phyloP scores from a whole-genome alignment of 1,140 invertebrate species.

The Tetramorium alpestre region DNA sequence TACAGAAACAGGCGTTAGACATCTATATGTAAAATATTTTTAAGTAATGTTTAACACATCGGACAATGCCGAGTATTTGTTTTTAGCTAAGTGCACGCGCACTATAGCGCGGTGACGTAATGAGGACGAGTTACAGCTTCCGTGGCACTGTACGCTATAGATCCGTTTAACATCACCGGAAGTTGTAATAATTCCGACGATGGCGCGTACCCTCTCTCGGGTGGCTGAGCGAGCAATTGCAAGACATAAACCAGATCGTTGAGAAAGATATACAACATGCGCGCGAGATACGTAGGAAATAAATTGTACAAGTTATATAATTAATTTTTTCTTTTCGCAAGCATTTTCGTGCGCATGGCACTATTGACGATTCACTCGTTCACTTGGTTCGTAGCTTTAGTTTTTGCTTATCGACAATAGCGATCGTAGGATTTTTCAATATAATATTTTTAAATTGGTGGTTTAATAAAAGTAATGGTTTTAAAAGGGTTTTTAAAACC shows the following conservation, averaged over 20 bases:
- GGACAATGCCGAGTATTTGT: not conserved
- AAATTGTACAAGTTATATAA: not conserved
- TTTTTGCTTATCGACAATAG: not conserved
- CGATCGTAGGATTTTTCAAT: conserved; percentile 17
- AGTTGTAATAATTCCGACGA: conserved; percentile 78
- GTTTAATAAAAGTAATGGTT: too few relatives aligned
- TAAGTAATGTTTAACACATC: not conserved
- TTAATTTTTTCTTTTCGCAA: conserved; percentile 5
- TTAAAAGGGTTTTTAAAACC: too few relatives aligned
- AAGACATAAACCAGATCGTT: conserved; percentile 67
- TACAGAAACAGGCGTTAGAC: too few relatives aligned
- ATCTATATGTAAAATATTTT: not conserved
- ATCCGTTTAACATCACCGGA: conserved; percentile 78
- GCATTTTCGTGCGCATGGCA: not conserved
- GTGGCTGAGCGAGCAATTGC: conserved; percentile 63
- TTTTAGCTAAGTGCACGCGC: not conserved
- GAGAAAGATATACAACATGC: conserved; percentile 40
- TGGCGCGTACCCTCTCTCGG: conserved; percentile 69
- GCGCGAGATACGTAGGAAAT: not conserved
- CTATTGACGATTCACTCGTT: not conserved
- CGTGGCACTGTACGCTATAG: conserved; percentile 71
- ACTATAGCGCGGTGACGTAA: conserved; percentile 61
- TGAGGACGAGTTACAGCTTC: conserved; percentile 71
- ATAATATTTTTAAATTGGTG: not conserved
- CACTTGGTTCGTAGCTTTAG: not conserved